Conservation (phyloP, 2,797 vertebrate genomes). For the Muscicapa striata region DNA sequence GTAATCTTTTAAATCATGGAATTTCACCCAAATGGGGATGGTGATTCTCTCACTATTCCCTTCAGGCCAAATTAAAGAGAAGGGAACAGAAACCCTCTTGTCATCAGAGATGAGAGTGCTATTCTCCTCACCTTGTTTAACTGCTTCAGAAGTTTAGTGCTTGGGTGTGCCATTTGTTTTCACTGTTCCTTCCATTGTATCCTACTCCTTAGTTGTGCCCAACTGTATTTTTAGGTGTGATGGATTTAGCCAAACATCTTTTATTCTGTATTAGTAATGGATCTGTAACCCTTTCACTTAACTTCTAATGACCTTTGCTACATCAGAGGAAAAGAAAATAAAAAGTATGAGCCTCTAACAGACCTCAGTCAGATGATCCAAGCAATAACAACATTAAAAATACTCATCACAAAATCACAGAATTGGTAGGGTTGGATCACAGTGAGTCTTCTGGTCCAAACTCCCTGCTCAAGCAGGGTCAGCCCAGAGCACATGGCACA, state of each 20-base stretch:
- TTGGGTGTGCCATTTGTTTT: not conserved
- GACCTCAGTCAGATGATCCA: not conserved
- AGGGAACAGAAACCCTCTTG: not conserved
- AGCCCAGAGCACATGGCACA: not conserved
- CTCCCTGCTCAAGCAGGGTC: not conserved
- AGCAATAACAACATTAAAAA: not conserved
- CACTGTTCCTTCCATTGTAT: not conserved
- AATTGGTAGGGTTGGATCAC: not conserved
- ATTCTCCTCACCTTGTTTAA: not conserved
- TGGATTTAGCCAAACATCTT: not conserved
- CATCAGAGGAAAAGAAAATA: not conserved
- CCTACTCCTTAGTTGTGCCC: not conserved
- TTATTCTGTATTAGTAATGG: constrained; percentile 1
- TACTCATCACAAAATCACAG: not conserved
- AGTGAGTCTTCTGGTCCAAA: not conserved
- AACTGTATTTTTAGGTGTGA: not conserved
- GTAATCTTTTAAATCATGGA: not conserved
- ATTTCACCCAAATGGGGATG: not conserved
- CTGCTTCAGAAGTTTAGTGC: not conserved
- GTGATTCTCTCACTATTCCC: not conserved
- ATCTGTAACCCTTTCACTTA: not conserved
- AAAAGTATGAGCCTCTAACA: not conserved
- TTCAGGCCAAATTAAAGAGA: not conserved
- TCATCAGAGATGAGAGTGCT: not conserved
- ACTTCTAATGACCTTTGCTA: not conserved